These are phyloP conservation scores for Drosophila kanekoi DNA, from an alignment of 2,888 invertebrate species.

Conservation along the genomic window DNA sequence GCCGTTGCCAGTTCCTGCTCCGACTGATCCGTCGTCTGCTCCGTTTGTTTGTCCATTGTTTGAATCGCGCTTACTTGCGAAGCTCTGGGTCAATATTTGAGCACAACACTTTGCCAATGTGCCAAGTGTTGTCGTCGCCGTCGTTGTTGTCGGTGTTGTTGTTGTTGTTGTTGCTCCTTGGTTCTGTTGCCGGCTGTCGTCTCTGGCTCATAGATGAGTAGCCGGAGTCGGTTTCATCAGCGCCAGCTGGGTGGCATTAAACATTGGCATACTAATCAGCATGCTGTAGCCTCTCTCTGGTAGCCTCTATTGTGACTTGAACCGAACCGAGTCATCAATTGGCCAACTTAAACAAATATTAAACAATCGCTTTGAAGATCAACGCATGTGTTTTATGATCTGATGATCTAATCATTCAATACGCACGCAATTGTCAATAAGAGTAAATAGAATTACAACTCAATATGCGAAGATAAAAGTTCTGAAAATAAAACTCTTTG, in stretches of 20 bases:
- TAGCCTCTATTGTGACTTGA: slow-evolving; percentile 24
- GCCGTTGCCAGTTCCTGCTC: slow-evolving; percentile 34
- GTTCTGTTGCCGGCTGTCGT: slow-evolving; percentile 6
- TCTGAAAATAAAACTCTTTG: no score
- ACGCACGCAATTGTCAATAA: background rate
- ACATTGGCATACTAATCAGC: slow-evolving; percentile 49
- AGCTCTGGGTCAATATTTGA: slow-evolving; percentile 77
- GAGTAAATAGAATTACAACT: background rate
- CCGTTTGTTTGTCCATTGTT: slow-evolving; percentile 75
- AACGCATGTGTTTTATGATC: slow-evolving; percentile 16
- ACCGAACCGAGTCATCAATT: slow-evolving; percentile 32
- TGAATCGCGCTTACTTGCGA: slow-evolving; percentile 82
- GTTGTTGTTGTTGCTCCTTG: slow-evolving; percentile 9
- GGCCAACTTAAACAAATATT: slow-evolving; percentile 38
- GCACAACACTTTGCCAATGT: slow-evolving; percentile 81
- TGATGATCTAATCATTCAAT: slow-evolving; percentile 15
- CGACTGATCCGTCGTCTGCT: slow-evolving; percentile 3
- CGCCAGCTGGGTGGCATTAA: slow-evolving; percentile 53
- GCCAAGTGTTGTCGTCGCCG: slow-evolving; percentile 66
- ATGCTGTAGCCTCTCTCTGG: background rate
- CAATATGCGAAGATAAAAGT: background rate
- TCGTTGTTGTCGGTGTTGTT: slow-evolving; percentile 5
- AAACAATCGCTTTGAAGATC: slow-evolving; percentile 4
- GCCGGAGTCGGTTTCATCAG: slow-evolving; percentile 16
- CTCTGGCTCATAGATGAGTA: slow-evolving; percentile 6